Conservation (phyloP, 2,888 invertebrate genomes). For the Scrobipalpa atriplicella region DNA sequence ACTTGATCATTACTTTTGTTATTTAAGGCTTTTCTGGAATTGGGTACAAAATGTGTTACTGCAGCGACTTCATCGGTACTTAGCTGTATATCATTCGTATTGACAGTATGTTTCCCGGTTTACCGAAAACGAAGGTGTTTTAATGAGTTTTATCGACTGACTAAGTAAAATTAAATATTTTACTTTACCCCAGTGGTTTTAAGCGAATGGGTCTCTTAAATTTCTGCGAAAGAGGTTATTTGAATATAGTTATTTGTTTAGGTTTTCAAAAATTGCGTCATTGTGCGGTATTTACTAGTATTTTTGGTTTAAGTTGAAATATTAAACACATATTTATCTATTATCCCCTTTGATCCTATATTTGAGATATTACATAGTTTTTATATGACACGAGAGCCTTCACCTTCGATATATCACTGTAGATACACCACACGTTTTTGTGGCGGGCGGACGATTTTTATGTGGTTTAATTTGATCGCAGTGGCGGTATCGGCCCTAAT, state of each 20-base stretch:
- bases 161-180: not conserved
- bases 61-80: not conserved
- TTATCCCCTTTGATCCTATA: no score
- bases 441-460: conserved; percentile 60
- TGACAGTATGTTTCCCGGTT: not conserved
- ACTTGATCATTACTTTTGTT: no score
- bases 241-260: no score
- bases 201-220: no score
- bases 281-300: no score
- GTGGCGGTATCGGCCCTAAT: conserved; percentile 73
- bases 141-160: not conserved
- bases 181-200: no score
- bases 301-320: no score
- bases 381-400: conserved; percentile 7
- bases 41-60: conserved; percentile 36
- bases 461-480: conserved; percentile 71
- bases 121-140: not conserved
- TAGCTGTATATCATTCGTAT: conserved; percentile 1
- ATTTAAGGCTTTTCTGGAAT: conserved; percentile 57
- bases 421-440: conserved; percentile 58
- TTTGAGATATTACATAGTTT: not conserved
- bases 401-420: conserved; percentile 56
- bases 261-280: no score
- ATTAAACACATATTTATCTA: no score
- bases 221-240: no score